Percentiles rank a stretch among this genome's conserved stretches.
Conservation (phyloP, 2,113 vertebrate species). For the Pterocles burchelli region DNA sequence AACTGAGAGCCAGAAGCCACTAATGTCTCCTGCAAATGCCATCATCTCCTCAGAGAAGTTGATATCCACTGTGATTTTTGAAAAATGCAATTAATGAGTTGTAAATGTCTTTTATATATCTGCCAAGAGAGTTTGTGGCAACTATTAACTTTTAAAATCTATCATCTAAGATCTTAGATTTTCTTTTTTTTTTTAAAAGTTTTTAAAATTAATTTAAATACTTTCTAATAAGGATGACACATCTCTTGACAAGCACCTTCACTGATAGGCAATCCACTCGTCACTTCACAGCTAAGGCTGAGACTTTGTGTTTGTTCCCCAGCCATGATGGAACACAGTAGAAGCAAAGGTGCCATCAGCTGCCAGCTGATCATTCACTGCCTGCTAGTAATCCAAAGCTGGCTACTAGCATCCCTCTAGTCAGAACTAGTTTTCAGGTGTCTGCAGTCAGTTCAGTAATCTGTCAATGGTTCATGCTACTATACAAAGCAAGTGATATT, state of each 20-base stretch:
- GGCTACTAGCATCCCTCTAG: neutral
- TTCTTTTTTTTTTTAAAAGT: neutral
- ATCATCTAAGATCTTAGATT: neutral
- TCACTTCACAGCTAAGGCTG: neutral
- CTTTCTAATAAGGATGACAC: neutral
- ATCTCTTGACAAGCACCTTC: constrained; percentile 3
- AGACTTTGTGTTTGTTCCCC: neutral
- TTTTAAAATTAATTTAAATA: neutral
- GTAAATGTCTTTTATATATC: constrained; percentile 13
- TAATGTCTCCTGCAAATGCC: constrained; percentile 19
- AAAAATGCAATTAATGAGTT: constrained; percentile 21
- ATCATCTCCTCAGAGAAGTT: constrained; percentile 2
- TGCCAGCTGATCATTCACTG: neutral
- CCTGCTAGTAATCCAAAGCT: neutral
- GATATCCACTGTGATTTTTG: constrained; percentile 4
- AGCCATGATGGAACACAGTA: neutral
- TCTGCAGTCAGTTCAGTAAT: neutral
- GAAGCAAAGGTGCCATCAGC: neutral
- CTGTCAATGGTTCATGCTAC: neutral
- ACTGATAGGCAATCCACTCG: neutral
- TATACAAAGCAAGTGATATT: neutral
- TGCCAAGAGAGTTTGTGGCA: constrained; percentile 14
- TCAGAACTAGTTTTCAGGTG: neutral
- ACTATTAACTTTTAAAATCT: constrained; percentile 9
- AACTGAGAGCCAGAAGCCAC: constrained; percentile 26